Evolutionary conservation across 2,888 invertebrate species (phyloP), one percentile per base, ranked within the genome.

Genomic region (Polyommatus icarus): DNA sequence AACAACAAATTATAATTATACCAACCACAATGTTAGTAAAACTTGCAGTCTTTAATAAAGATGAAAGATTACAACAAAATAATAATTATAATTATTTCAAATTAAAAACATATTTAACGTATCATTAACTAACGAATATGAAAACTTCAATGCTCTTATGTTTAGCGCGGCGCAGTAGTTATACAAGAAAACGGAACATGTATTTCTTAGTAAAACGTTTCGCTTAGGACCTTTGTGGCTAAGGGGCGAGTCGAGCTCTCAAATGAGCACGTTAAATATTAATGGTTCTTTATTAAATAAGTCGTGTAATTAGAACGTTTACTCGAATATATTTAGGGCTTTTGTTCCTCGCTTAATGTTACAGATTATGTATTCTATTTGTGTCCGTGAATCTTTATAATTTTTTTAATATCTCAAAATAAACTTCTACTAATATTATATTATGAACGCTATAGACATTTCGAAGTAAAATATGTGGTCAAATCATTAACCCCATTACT

Each of bases 101-200:
- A 40, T 10, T 72, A 40, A 54, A 18, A 75, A 54, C 54, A 29
- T 54, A 5, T 75, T 29, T 29, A 54, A 15, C 54, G 50, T 32
- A 18, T 54, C 32, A 54, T 75, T 75, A 54, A 73, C 50, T 73
- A 73, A 50, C 24, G 54, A 75, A 75, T 50, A 75, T 54, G 15
- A 75, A 72, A 75, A 75, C 32, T 75, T 50, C 75, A 75, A 54
- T 50, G 75, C 54, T 75, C 75, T 75, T 75, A 75, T 75, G 75
- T 18, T 8, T 50, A 54, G 15, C 54, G 29, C 3, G 36, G 36
- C n/a, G 61, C n/a, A 73, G 50, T 50, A 75, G 75, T 75, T 54
- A 54, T 54, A 75, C 6, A 50, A 50, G 46, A 54, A 67, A 75
- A 75, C 75, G 75, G 50, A 75, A 75, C 50, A 29, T 54, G 75